These are phyloP conservation scores for Scelioninae gen. 1 DNA, from an alignment of 2,888 invertebrate genomes.

Conservation along the genomic window DNA sequence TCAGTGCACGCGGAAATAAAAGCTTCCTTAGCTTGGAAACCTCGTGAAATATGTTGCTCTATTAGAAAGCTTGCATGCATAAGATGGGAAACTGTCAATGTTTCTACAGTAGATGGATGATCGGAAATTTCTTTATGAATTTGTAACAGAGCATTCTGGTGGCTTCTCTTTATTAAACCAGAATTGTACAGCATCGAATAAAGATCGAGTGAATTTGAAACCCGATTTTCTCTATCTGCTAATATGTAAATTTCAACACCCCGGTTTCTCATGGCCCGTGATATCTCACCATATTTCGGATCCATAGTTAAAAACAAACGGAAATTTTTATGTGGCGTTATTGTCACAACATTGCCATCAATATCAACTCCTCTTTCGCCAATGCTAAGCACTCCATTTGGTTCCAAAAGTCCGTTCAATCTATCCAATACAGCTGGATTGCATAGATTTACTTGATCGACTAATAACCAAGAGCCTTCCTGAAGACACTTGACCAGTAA, in stretches of 20 bases:
- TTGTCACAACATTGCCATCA: conserved; percentile 89
- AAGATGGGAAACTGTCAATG: conserved; percentile 87
- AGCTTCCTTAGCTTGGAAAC: conserved; percentile 86
- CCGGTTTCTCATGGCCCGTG: conserved; percentile 98
- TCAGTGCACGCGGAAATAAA: too few species aligned
- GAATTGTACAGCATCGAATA: conserved; percentile 85
- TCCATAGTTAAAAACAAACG: conserved; percentile 97
- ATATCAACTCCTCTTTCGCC: conserved; percentile 94
- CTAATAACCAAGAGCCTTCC: conserved; percentile 92
- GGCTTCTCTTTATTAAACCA: conserved; percentile 83
- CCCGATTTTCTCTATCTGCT: conserved; percentile 78
- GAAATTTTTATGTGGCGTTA: conserved; percentile 95
- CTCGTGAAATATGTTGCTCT: conserved; percentile 88
- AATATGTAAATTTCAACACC: conserved; percentile 94
- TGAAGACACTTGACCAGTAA: conserved; percentile 92
- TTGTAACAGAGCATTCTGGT: conserved; percentile 84
- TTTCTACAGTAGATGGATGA: conserved; percentile 82
- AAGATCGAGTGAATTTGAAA: conserved; percentile 83
- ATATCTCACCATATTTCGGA: conserved; percentile 97
- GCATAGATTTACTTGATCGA: conserved; percentile 97
- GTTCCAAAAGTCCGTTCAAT: conserved; percentile 97
- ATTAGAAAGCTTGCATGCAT: conserved; percentile 88
- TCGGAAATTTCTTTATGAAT: conserved; percentile 84
- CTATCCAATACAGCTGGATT: conserved; percentile 98
- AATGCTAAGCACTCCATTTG: conserved; percentile 93